Percentiles rank a stretch among this genome's conserved stretches.
These are phyloP conservation scores for Scaptomyza cyrtandrae DNA, from an alignment of 2,888 invertebrate genomes.

Conservation along the genomic window DNA sequence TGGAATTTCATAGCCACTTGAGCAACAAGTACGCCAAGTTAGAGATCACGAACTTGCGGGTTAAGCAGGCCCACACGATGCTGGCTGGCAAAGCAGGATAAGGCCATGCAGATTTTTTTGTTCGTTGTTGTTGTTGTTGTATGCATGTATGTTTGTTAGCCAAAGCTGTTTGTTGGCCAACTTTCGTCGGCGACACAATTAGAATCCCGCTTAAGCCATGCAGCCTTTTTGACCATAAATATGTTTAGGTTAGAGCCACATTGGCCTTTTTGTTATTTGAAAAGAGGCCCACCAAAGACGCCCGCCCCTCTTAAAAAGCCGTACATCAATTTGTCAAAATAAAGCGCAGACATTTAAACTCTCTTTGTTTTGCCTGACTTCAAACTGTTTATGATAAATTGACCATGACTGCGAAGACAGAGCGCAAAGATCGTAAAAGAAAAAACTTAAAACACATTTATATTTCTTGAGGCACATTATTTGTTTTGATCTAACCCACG, in stretches of 20 bases:
- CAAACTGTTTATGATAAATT: conserved; percentile 70
- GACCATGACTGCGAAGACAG: conserved; percentile 63
- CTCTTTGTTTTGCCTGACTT: conserved; percentile 32
- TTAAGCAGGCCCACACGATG: conserved; percentile 69
- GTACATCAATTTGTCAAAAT: conserved; percentile 69
- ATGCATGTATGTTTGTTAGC: too few species aligned
- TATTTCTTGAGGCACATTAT: conserved; percentile 71
- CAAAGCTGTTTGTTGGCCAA: conserved; percentile 47
- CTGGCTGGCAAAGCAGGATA: conserved; percentile 45
- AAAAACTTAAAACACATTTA: conserved; percentile 51
- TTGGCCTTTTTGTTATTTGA: conserved; percentile 15
- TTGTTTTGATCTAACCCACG: conserved; percentile 75
- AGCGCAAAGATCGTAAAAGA: conserved; percentile 32
- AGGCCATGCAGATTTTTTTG: conserved; percentile 43
- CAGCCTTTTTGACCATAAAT: conserved; percentile 55
- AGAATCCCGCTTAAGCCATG: conserved; percentile 45
- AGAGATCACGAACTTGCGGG: conserved; percentile 76
- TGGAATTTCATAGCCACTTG: conserved; percentile 74
- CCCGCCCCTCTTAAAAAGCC: conserved; percentile 13
- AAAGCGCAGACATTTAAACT: conserved; percentile 16
- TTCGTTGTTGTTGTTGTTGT: too few species aligned
- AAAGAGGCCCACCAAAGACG: conserved; percentile 60
- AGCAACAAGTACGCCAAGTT: conserved; percentile 63
- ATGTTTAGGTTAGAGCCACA: conserved; percentile 18
- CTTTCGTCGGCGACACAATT: conserved; percentile 75